These are phyloP conservation scores for Pristis pectinata DNA, from an alignment of 2,797 vertebrate genomes.

Conservation along the genomic window DNA sequence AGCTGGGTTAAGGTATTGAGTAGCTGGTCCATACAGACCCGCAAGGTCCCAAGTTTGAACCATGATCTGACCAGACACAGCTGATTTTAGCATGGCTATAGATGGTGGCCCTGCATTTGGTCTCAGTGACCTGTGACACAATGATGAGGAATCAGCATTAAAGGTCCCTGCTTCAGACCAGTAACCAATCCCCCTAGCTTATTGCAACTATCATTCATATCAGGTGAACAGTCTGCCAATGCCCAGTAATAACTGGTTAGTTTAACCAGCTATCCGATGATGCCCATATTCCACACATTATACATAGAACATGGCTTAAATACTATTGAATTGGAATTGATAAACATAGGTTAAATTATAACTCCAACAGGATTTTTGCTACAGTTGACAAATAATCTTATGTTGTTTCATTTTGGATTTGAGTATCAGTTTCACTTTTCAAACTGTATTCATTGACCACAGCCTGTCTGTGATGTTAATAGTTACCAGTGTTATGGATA, in stretches of 20 bases:
- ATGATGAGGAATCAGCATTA: neutral
- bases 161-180: neutral
- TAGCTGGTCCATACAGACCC: neutral
- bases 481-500: neutral
- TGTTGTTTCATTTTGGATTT: neutral
- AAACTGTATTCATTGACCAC: neutral
- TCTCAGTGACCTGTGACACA: neutral
- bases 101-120: neutral
- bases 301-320: neutral
- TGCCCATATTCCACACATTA: neutral
- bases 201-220: neutral
- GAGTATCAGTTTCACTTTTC: neutral
- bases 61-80: neutral
- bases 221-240: neutral
- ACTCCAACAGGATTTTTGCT: neutral
- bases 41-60: neutral
- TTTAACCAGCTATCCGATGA: neutral
- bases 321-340: neutral
- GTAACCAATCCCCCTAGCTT: neutral
- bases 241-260: neutral
- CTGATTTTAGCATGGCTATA: neutral
- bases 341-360: neutral
- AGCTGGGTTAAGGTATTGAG: neutral
- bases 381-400: neutral
- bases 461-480: constrained; percentile 10